Percentiles rank a stretch among this genome's conserved stretches.
phyloP scores from a whole-genome alignment of 2,113 vertebrate genomes.

The Ictidomys tridecemlineatus region DNA sequence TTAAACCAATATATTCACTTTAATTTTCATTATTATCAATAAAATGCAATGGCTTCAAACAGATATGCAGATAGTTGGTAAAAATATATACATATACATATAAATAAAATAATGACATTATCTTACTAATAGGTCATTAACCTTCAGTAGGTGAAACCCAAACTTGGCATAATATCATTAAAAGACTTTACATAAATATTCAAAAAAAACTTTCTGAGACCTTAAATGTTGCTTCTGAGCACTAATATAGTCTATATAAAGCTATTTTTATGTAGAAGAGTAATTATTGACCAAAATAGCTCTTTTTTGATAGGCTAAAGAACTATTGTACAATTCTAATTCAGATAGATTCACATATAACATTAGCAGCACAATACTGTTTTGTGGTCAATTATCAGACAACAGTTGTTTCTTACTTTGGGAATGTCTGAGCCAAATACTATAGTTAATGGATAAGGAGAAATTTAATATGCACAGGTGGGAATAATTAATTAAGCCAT shows the following conservation, averaged over 20 bases:
- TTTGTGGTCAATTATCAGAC: constrained; percentile 14
- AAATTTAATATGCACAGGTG: neutral
- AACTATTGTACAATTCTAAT: neutral
- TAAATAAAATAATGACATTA: constrained; percentile 32
- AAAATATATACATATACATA: neutral
- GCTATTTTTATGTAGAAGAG: neutral
- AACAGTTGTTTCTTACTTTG: constrained; percentile 5
- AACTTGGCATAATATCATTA: constrained; percentile 34
- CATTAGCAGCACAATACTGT: neutral
- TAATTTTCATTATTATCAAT: constrained; percentile 38
- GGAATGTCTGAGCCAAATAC: neutral
- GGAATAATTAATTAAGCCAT: constrained; percentile 29
- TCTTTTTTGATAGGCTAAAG: neutral
- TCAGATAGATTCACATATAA: neutral
- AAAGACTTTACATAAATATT: constrained; percentile 29
- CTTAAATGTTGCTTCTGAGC: constrained; percentile 30
- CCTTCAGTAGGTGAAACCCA: neutral
- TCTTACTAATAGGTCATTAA: neutral
- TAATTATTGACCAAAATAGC: constrained; percentile 16
- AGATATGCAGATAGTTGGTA: neutral
- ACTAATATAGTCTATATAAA: neutral
- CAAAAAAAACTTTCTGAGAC: constrained; percentile 51
- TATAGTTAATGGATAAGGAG: neutral
- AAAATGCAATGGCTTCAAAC: constrained; percentile 21
- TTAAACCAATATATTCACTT: constrained; percentile 33